Base-by-base conservation (phyloP, 2,888 invertebrate species). In the Synanthedon andrenaeformis region DNA sequence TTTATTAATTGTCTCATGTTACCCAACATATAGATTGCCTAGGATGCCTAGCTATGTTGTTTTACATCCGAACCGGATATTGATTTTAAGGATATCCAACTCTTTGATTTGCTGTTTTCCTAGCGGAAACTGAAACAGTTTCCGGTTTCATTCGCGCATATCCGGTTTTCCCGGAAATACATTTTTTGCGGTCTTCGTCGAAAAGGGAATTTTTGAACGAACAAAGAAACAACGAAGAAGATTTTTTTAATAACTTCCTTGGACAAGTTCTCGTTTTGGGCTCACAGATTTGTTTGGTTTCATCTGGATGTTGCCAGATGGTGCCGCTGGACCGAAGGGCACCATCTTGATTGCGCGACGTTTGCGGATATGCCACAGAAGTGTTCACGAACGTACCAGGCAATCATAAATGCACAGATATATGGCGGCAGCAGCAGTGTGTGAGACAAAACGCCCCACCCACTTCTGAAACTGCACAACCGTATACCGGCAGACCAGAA, bases 301-400 rank as follows among this genome's bases (percentile, higher is more conserved):
- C 35, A 10, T 35, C 35, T 10, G 35, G 35, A 35, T 35, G 35
- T 10, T 35, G 35, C 35, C 35, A 35, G 10, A 35, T 35, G 35
- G 35, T 35, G 35, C 35, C 35, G 56, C 54, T 53, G 51, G 19
- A 55, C 53, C 56, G 59, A 57, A 23, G 23, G 55, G 56, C 59
- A 45, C 48, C 45, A 17, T 19, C 42, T 28, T 54, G 51, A 41
- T 51, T 42, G 51, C 51, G 49, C 54, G 48, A 76, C 72, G 35
- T 35, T 35, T 35, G 75, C 74, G 76, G 75, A 75, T 69, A 78
- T 76, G 69, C 71, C 68, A 65, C 69, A 67, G 67, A 66, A 69
- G 58, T 66, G 70, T 68, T 69, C 72, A 71, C 73, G 62, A 63
- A 55, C 54, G 58, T 74, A 81, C 78, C 64, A 79, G 78, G 79